Evolutionary conservation across 1,140 invertebrate genomes (phyloP), one percentile per base, ranked within the genome.

Genomic region (Aphelenchoides besseyi): DNA sequence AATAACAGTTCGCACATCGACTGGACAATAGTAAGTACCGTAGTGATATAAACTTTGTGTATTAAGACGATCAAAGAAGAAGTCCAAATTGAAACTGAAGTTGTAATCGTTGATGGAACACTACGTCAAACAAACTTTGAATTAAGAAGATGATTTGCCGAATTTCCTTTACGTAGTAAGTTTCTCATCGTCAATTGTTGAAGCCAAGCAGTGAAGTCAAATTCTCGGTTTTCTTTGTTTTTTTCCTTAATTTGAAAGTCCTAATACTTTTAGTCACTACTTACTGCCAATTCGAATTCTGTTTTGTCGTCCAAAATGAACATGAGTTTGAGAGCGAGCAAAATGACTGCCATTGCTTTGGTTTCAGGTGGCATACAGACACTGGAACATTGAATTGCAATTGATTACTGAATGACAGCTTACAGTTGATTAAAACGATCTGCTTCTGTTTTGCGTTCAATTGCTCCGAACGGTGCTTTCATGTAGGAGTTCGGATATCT

Each of bases 321-420:
- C 18, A 16, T 26, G 3, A 41, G 23, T 29, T 63, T 63, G 5
- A 63, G 28, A 9, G 61, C 28, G 23, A 63, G 23, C 30, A 63
- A 41, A 52, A 63, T 63, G 5, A 63, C 8, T 23, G 61, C 61
- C 61, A 30, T 23, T 52, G 61, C 61, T 29, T 63, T 63, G 5
- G 30, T 33, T 23, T 63, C 61, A 26, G 18, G 8, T 52, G 61
- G 30, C n/a, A 63, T 33, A 5, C 5, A 59, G 5, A 18, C 55
- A 8, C 55, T 59, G 32, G 12, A 59, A 59, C 5, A 23, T 12
- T 16, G 41, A 48, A 48, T 12, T 48, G 41, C 12, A 48, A 48
- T 12, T 12, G 41, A 12, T 12, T 12, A 48, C 41, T 23, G 23
- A 48, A 48, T 23, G 41, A 23, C 23, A 12, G 23, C 41, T 48